phyloP scores from a whole-genome alignment of 2,113 vertebrate species.

The Diadophis punctatus region DNA sequence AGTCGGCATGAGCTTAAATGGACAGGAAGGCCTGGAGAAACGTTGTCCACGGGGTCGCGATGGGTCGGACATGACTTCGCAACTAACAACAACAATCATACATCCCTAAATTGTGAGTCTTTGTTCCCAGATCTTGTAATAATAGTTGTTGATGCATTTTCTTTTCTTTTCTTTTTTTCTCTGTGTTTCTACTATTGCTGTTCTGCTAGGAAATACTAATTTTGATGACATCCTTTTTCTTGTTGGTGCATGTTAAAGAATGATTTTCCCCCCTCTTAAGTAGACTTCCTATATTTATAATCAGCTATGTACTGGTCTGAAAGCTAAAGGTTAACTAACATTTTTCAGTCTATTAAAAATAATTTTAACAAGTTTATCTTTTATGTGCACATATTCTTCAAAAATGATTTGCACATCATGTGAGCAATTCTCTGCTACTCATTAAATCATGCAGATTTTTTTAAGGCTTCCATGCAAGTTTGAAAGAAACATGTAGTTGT shows the following conservation, averaged over 20 bases:
- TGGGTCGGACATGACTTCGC: no score
- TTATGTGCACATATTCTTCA: not conserved
- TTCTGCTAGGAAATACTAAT: not conserved
- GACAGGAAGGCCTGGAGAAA: no score
- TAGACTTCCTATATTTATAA: not conserved
- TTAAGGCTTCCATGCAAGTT: not conserved
- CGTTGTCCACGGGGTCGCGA: no score
- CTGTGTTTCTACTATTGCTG: not conserved
- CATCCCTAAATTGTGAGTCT: not conserved
- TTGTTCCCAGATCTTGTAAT: not conserved
- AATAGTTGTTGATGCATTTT: not conserved
- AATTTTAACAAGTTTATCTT: not conserved
- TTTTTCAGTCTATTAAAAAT: not conserved
- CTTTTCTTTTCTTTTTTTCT: not conserved
- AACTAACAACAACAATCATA: not conserved
- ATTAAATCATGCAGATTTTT: not conserved
- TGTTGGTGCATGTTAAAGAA: not conserved
- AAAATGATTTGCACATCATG: not conserved
- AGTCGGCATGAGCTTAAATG: no score
- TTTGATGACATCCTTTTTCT: not conserved
- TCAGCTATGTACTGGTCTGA: rapidly evolving
- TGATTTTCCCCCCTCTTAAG: not conserved
- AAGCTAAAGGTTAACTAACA: rapidly evolving
- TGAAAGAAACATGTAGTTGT: not conserved
- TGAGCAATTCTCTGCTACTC: not conserved